phyloP scores from a whole-genome alignment of 2,113 vertebrate genomes.

The Macrotis lagotis region DNA sequence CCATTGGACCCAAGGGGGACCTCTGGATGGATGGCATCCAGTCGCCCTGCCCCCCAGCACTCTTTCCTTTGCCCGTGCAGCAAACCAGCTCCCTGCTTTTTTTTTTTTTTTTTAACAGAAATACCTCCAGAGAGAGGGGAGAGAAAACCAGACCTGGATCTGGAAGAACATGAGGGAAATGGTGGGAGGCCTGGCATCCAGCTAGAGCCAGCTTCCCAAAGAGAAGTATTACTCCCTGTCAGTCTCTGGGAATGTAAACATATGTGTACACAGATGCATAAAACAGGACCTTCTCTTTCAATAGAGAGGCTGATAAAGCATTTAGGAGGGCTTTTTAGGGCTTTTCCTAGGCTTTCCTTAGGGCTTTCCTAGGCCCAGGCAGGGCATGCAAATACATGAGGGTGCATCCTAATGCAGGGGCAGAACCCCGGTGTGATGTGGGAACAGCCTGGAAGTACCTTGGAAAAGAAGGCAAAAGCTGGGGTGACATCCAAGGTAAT shows the following conservation, averaged over 20 bases:
- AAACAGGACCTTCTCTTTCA: neutral
- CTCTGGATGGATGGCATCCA: neutral
- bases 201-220: neutral
- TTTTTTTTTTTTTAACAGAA: constrained; percentile 83
- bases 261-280: neutral
- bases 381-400: neutral
- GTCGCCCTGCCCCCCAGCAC: neutral
- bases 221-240: too few relatives aligned
- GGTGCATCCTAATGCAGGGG: neutral
- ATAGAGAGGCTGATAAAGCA: neutral
- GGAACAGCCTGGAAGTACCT: neutral
- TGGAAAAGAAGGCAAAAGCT: neutral
- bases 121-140: constrained; percentile 73
- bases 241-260: neutral
- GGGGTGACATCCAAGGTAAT: too few relatives aligned
- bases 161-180: neutral
- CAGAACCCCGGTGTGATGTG: neutral
- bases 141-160: too few relatives aligned
- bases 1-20: neutral
- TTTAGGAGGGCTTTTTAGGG: too few relatives aligned
- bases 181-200: neutral
- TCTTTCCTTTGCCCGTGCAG: neutral
- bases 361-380: neutral
- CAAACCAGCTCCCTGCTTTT: neutral
- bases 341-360: too few relatives aligned